Evolutionary conservation across 2,888 invertebrate genomes (phyloP).

Genomic region (Athripsodes cinereus): DNA sequence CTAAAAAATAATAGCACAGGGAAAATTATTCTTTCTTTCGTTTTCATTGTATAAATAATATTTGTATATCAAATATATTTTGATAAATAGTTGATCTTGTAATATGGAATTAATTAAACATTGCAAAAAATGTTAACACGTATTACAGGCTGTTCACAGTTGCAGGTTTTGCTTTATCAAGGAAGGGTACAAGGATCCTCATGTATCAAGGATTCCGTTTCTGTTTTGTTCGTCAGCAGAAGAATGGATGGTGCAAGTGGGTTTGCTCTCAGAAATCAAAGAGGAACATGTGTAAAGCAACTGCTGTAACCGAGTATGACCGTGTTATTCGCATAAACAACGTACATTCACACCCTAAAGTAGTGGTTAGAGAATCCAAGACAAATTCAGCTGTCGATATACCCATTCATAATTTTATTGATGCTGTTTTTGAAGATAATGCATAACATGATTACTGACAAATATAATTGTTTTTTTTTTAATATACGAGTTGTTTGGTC

Average conservation of each 20-base stretch:
- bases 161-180: conserved; percentile 16
- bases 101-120: no score
- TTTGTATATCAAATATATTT: no score
- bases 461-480: no score
- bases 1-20: no score
- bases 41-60: no score
- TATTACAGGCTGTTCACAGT: conserved; percentile 8
- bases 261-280: conserved; percentile 18
- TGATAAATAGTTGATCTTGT: no score
- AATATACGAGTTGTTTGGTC: no score
- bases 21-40: no score
- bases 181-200: conserved; percentile 11
- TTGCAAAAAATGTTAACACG: no score
- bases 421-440: conserved; percentile 9
- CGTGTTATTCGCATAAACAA: conserved; percentile 15
- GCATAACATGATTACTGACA: no score
- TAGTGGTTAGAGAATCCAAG: background rate
- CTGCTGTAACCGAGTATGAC: conserved; percentile 14
- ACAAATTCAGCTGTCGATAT: conserved; percentile 8
- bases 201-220: conserved; percentile 16
- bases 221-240: conserved; percentile 12
- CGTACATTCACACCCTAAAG: conserved; percentile 12
- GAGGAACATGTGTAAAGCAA: conserved; percentile 15
- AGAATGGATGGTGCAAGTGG: conserved; percentile 15
- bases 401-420: conserved; percentile 13